phyloP scores from a whole-genome alignment of 2,888 invertebrate genomes.

The Caenorhabditis sulstoni region DNA sequence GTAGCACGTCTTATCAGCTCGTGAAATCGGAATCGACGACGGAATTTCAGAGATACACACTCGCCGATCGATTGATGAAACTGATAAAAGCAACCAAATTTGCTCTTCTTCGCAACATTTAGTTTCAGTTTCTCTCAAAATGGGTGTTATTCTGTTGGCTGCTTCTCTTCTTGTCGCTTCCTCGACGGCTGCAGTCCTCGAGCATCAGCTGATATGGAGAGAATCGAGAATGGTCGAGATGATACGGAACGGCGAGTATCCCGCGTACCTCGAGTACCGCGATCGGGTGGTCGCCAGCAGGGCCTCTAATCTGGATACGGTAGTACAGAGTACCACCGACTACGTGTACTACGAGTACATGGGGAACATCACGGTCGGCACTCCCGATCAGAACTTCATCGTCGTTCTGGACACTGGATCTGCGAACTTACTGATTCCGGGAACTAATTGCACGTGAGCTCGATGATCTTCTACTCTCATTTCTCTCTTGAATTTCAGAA shows the following conservation, averaged over 20 bases:
- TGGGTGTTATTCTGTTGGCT: background rate
- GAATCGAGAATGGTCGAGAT: constrained; percentile 58
- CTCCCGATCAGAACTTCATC: constrained; percentile 63
- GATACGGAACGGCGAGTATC: constrained; percentile 60
- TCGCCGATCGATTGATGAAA: background rate
- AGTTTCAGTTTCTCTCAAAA: background rate
- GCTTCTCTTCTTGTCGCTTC: constrained; percentile 3
- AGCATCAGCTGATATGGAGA: constrained; percentile 51
- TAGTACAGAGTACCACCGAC: constrained; percentile 43
- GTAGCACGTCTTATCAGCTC: constrained; percentile 40
- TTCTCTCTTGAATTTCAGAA: constrained; percentile 23
- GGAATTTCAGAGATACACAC: background rate
- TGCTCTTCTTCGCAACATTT: background rate
- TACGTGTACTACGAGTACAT: constrained; percentile 65
- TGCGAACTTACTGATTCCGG: constrained; percentile 64
- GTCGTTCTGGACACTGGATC: constrained; percentile 66
- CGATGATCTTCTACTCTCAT: background rate
- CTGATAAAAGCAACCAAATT: background rate
- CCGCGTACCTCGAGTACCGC: constrained; percentile 46
- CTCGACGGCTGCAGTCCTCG: constrained; percentile 59
- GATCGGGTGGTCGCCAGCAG: constrained; percentile 15
- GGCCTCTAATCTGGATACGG: constrained; percentile 30
- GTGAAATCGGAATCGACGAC: background rate
- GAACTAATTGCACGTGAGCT: constrained; percentile 62
- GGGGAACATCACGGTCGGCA: constrained; percentile 66